A percentile compares a stretch with the other conserved stretches of the same genome.
phyloP scores from a whole-genome alignment of 1,140 invertebrate genomes.

The Danaus melanippus region DNA sequence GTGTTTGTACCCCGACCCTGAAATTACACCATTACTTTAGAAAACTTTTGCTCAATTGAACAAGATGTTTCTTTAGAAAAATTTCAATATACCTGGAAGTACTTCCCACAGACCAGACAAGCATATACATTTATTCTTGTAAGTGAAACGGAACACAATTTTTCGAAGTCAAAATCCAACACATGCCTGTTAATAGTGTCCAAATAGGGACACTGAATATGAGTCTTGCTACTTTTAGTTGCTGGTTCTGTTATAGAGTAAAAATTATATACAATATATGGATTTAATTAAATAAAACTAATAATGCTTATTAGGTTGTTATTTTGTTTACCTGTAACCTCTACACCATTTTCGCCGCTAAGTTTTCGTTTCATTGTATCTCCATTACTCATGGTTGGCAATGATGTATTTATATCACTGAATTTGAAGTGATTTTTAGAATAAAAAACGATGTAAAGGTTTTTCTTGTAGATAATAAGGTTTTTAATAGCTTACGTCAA shows the following conservation, averaged over 20 bases:
- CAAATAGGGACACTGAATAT: slow-evolving; percentile 88
- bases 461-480: not conserved
- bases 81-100: slow-evolving; percentile 82
- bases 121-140: slow-evolving; percentile 99
- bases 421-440: too few species aligned
- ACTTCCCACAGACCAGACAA: slow-evolving; percentile 99
- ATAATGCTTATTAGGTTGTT: slow-evolving; percentile 22
- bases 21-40: slow-evolving; percentile 21
- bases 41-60: slow-evolving; percentile 6
- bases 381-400: slow-evolving; percentile 27
- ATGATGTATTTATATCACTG: too few species aligned
- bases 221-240: slow-evolving; percentile 27
- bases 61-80: not conserved
- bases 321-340: slow-evolving; percentile 28
- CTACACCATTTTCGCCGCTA: slow-evolving; percentile 34
- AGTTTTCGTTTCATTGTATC: slow-evolving; percentile 38
- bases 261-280: too few species aligned
- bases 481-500: not conserved
- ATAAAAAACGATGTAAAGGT: not conserved
- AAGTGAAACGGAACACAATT: slow-evolving; percentile 97
- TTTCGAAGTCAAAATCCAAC: slow-evolving; percentile 99
- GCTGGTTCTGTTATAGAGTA: slow-evolving; percentile 29
- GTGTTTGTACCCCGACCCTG: slow-evolving; percentile 97
- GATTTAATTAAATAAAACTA: slow-evolving; percentile 7
- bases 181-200: slow-evolving; percentile 98